These are phyloP conservation scores for Chaunax sp. DNA, from an alignment of 2,797 vertebrate species.

Conservation along the genomic window DNA sequence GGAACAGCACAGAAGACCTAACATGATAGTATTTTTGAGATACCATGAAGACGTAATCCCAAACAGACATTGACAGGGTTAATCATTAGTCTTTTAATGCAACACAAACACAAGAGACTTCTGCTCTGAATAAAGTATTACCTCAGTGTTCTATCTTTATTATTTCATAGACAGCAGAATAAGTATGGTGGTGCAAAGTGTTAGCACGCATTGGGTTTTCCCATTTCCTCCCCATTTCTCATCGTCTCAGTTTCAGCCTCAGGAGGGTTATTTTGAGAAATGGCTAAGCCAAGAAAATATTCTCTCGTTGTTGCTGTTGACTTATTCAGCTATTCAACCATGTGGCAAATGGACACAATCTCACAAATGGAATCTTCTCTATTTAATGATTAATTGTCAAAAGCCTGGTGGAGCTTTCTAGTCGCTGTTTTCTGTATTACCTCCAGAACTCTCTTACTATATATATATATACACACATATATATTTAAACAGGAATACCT, in stretches of 20 bases:
- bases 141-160: slow-evolving; percentile 71
- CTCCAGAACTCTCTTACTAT: neutral
- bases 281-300: slow-evolving; percentile 71
- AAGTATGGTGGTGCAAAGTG: slow-evolving; percentile 49
- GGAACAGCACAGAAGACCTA: slow-evolving; percentile 3
- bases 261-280: slow-evolving; percentile 80
- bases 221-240: slow-evolving; percentile 63
- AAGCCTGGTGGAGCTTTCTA: slow-evolving; percentile 56
- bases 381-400: slow-evolving; percentile 81
- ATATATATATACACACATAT: slow-evolving; percentile 4
- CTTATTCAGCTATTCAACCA: slow-evolving; percentile 82
- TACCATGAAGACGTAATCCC: slow-evolving; percentile 11
- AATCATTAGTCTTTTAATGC: slow-evolving; percentile 66
- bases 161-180: slow-evolving; percentile 74
- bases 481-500: slow-evolving; percentile 18
- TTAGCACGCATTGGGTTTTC: slow-evolving; percentile 66
- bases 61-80: slow-evolving; percentile 46
- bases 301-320: slow-evolving; percentile 77
- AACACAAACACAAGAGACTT: slow-evolving; percentile 66
- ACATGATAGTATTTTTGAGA: slow-evolving; percentile 20
- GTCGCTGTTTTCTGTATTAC: slow-evolving; percentile 43
- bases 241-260: slow-evolving; percentile 81
- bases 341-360: slow-evolving; percentile 77
- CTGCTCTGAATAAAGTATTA: slow-evolving; percentile 81
- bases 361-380: slow-evolving; percentile 76